Percentiles rank a stretch among this genome's conserved stretches.
Evolutionary conservation across 2,113 vertebrate species (phyloP).

Genomic region (Bungarus multicinctus): DNA sequence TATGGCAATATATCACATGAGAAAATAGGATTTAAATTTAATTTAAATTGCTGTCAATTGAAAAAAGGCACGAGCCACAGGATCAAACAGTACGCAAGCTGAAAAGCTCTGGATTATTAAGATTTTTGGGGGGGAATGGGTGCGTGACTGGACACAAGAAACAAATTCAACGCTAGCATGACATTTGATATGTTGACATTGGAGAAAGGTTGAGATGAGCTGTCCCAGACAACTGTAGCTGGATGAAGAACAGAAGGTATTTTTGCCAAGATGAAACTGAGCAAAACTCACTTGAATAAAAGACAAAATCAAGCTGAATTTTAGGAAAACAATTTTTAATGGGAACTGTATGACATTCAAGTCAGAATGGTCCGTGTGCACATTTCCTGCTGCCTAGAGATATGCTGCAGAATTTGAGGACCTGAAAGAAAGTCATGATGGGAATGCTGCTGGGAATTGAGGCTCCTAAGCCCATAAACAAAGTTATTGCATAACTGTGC

Average conservation of each 20-base stretch:
- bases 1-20: not conserved
- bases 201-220: slow-evolving; percentile 21
- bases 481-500: not conserved
- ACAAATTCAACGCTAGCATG: slow-evolving; percentile 27
- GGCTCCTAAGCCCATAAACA: not conserved
- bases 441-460: slow-evolving; percentile 13
- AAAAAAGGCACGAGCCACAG: not conserved
- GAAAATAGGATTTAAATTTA: not conserved
- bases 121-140: not conserved
- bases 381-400: slow-evolving; percentile 26
- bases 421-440: slow-evolving; percentile 17
- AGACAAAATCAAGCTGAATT: slow-evolving; percentile 27
- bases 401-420: slow-evolving; percentile 22
- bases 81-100: not conserved
- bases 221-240: slow-evolving; percentile 38
- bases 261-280: slow-evolving; percentile 18
- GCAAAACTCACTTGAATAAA: not conserved
- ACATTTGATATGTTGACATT: slow-evolving; percentile 39
- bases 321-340: slow-evolving; percentile 26
- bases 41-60: not conserved
- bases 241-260: slow-evolving; percentile 16
- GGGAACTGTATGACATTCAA: slow-evolving; percentile 14
- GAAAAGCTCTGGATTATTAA: not conserved
- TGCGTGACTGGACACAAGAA: slow-evolving; percentile 4
- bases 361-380: slow-evolving; percentile 23